Conservation (phyloP, 2,113 vertebrate species). For the Mobula hypostoma region DNA sequence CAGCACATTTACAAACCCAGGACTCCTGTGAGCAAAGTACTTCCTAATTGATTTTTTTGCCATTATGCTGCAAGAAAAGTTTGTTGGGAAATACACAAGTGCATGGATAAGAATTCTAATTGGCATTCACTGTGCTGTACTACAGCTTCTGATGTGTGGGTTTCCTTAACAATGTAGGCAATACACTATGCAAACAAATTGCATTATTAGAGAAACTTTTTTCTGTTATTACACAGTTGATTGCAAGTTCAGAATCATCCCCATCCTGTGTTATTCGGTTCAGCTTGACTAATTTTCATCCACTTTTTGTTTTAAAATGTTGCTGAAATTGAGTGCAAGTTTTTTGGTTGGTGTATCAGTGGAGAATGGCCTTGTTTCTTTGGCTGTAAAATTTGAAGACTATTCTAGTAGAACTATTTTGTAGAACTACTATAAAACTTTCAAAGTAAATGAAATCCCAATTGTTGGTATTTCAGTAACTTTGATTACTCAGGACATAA, state of each 20-base stretch:
- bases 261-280: not conserved
- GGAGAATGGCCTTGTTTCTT: not conserved
- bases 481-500: constrained; percentile 32
- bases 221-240: not conserved
- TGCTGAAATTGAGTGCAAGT: not conserved
- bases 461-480: not conserved
- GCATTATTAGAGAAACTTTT: not conserved
- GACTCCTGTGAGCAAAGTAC: not conserved
- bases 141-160: not conserved
- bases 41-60: not conserved
- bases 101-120: not conserved
- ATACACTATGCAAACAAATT: not conserved
- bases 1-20: not conserved
- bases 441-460: not conserved
- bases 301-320: not conserved
- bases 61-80: not conserved
- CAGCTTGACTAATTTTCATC: not conserved
- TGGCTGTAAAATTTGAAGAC: constrained; percentile 11
- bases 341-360: not conserved
- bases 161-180: not conserved
- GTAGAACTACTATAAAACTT: not conserved
- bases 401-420: not conserved
- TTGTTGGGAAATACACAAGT: not conserved
- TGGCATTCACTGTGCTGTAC: not conserved
- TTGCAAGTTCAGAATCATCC: not conserved